Percentiles rank a stretch among this genome's conserved stretches.
Conservation (phyloP, 2,113 vertebrate genomes). For the Macquaria australasica region DNA sequence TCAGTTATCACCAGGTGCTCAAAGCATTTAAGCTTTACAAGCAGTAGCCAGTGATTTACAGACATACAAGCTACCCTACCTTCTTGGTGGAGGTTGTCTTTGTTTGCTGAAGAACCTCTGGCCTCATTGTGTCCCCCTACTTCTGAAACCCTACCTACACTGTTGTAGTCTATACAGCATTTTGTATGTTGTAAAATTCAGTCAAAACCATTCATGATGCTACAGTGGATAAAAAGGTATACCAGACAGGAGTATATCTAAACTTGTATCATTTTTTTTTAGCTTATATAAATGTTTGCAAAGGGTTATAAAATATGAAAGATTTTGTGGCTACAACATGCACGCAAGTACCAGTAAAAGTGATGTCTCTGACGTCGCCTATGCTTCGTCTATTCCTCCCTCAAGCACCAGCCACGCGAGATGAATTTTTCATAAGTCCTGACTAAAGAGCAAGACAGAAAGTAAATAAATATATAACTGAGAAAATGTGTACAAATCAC, state of each 20-base stretch:
- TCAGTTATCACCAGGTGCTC: neutral
- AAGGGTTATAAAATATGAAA: constrained; percentile 66
- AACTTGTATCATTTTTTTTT: constrained; percentile 15
- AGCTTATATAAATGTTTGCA: constrained; percentile 14
- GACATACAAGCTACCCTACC: neutral
- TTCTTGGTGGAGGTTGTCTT: neutral
- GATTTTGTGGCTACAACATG: constrained; percentile 41
- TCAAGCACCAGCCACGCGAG: constrained; percentile 35
- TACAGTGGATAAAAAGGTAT: neutral
- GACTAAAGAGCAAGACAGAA: constrained; percentile 53
- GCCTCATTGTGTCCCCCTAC: neutral
- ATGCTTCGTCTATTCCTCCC: constrained; percentile 26
- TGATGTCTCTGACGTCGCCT: constrained; percentile 43
- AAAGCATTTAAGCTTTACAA: neutral
- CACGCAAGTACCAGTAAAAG: constrained; percentile 46
- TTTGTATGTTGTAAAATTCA: neutral
- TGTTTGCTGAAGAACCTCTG: neutral
- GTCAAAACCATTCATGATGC: neutral
- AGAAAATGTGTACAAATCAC: constrained; percentile 28
- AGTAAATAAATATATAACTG: constrained; percentile 42
- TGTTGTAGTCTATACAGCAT: neutral
- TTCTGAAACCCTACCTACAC: no score
- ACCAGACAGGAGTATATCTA: neutral
- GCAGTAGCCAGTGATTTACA: neutral
- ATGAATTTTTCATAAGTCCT: constrained; percentile 68